Base-by-base conservation (phyloP, 1,140 invertebrate genomes). In the Nasonia giraulti region DNA sequence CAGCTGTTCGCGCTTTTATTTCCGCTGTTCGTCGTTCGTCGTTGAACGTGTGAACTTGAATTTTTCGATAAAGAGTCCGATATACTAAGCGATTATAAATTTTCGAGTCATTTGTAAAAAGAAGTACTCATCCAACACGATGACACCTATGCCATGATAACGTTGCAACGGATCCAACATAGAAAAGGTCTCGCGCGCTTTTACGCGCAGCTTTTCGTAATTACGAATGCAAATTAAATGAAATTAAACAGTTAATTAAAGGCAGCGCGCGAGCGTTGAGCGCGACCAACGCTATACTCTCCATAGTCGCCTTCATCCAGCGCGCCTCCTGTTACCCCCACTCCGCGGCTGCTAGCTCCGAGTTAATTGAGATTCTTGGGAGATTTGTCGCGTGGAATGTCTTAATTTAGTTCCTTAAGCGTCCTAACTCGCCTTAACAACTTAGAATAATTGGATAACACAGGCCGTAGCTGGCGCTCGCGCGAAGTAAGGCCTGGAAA, bases 201-300 rank as follows among this genome's bases (percentile, higher is more conserved):
- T 62, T 71, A 37, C 44, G 31, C 17, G 47, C 85, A 87, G 87
- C 85, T 89, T 85, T 88, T 89, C 89, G 91, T 88, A 91, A 91
- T 90, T 87, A 88, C 88, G 88, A 91, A 89, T 90, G 90, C 90
- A 92, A 93, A 92, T 93, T 92, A 90, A 93, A 93, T 87, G 89
- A 92, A 93, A 93, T 93, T 93, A 93, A 93, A 93, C 90, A 93
- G 92, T 93, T 93, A 93, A 92, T 93, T 93, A 92, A 93, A 93
- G 85, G 84, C 17, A 77, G 82, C 86, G 44, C 50, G 50, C 5
- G 33, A 37, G 33, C n/a, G 66, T 40, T 1, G 40, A 50, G 17
- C 55, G 11, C 55, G 68, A 8, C 33, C 14, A 62, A 20, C 20
- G 47, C 40, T 44, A 44, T 8, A 14, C 23, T 20, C 62, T 0